A percentile compares a stretch with the other conserved stretches of the same genome.
Conservation (phyloP, 2,797 vertebrate species). For the Rhinatrema bivittatum region DNA sequence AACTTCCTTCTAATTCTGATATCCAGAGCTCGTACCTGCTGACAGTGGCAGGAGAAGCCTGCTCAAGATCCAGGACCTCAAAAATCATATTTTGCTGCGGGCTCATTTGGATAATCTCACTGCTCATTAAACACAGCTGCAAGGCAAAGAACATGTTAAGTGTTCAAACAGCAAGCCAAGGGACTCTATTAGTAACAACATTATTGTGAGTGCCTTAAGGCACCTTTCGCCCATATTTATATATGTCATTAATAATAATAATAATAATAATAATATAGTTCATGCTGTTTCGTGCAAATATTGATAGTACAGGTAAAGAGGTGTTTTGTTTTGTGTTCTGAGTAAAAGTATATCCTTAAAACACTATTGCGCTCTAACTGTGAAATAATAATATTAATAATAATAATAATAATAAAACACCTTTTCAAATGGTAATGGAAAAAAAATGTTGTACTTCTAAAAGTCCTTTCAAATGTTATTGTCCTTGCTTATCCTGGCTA, state of each 20-base stretch:
- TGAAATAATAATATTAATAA: constrained; percentile 14
- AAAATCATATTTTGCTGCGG: constrained; percentile 40
- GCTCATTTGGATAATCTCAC: constrained; percentile 64
- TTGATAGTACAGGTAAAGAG: constrained; percentile 24
- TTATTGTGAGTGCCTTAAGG: constrained; percentile 48
- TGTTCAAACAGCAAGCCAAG: constrained; percentile 59
- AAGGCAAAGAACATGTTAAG: constrained; percentile 46
- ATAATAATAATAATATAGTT: too few species aligned
- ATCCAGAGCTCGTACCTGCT: constrained; percentile 23
- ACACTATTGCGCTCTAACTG: constrained; percentile 29
- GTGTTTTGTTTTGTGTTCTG: too few species aligned
- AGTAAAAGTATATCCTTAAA: too few species aligned
- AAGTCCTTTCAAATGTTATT: constrained; percentile 10
- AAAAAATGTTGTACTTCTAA: constrained; percentile 32
- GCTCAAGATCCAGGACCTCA: constrained; percentile 33
- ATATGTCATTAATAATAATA: constrained; percentile 45
- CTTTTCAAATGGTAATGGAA: too few species aligned
- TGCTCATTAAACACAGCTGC: constrained; percentile 68
- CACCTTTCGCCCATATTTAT: constrained; percentile 38
- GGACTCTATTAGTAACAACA: constrained; percentile 59
- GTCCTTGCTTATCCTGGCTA: too few species aligned
- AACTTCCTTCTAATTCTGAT: too few species aligned
- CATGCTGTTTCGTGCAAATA: constrained; percentile 34
- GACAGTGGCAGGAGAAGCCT: constrained; percentile 28
- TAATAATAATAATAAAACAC: too few species aligned